phyloP scores from a whole-genome alignment of 1,140 invertebrate genomes.

The Microplitis mediator region DNA sequence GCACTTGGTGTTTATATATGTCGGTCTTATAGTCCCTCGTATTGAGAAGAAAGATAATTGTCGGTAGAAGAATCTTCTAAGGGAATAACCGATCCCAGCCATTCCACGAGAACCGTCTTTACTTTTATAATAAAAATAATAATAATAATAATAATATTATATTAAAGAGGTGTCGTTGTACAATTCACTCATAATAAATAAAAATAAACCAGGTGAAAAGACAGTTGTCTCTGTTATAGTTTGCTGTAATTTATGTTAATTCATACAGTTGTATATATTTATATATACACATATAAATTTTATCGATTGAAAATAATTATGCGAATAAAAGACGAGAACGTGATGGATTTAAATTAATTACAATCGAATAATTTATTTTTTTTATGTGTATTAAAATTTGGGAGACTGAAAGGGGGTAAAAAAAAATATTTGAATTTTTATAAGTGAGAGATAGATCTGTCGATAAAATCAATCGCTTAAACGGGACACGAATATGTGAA shows the following conservation, averaged over 20 bases:
- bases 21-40: background rate
- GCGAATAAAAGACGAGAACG: background rate
- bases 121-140: background rate
- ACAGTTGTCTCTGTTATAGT: no score
- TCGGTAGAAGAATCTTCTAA: background rate
- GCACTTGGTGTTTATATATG: conserved; percentile 13
- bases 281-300: background rate
- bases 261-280: background rate
- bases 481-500: background rate
- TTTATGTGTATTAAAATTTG: no score
- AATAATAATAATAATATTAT: background rate
- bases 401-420: no score
- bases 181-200: background rate
- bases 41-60: conserved; percentile 12
- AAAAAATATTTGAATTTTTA: no score
- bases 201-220: background rate
- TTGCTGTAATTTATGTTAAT: background rate
- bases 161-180: background rate
- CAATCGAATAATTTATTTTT: no score
- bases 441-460: background rate
- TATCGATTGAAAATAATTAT: background rate
- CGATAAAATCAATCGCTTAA: background rate
- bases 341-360: background rate
- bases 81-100: background rate
- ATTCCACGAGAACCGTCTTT: background rate